Base-by-base conservation (phyloP, 2,888 invertebrate genomes). In the Volucella inanis region DNA sequence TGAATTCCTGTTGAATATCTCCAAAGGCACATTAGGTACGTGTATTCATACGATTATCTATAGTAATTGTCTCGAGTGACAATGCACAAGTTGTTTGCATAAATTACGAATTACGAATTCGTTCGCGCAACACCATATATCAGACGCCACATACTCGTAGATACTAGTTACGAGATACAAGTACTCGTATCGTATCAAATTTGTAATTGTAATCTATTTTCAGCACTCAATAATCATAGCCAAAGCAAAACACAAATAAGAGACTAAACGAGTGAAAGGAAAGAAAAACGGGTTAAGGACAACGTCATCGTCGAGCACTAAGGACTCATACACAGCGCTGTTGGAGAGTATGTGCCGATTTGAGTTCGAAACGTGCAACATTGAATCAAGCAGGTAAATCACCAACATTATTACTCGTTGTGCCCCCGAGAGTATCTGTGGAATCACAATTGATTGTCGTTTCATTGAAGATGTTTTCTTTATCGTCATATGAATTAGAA, bases 31-130 rank as follows among this genome's bases (percentile, higher is more conserved):
- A 77, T 72, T 77, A 74, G 64, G 65, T 64, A 31, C 31, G 31
- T 31, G 31, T 31, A 31, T 31, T 31, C 31, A 31, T 31, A 6
- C 31, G 31, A 31, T 31, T 31, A 31, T 31, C 31, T 31, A 6
- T 31, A 31, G 68, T 79, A 68, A 79, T 83, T 78, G 78, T 78
- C 74, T 79, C 79, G 74, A 41, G 31, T 74, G 64, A 83, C 79
- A 83, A 83, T 74, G 74, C 83, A 31, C 31, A 83, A 70, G 68
- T 79, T 78, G 62, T 78, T 74, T 74, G 83, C 79, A 83, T 83
- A 83, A 79, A 83, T 83, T 83, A 83, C 82, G 6, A 31, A 31
- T 6, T n/a, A 31, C 31, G 31, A 31, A 6, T 31, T 31, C 31
- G 31, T 31, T 31, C 4, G 31, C 31, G 31, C 31, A 31, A 31